Conservation (phyloP, 2,888 invertebrate species). For the Drosophila pullipes region DNA sequence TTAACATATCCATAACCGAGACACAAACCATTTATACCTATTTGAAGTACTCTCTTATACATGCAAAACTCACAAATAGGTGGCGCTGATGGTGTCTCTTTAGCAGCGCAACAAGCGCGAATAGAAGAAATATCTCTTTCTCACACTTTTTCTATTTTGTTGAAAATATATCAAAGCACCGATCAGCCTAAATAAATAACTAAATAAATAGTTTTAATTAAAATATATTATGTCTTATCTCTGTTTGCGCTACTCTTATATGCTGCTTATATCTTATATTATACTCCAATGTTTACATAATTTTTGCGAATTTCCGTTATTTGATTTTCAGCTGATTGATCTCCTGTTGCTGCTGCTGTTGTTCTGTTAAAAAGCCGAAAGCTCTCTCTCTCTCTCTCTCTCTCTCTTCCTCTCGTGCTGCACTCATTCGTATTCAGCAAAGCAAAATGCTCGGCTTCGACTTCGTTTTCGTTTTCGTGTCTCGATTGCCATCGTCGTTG, state of each 20-base stretch:
- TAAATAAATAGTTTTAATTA: background rate
- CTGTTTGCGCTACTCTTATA: background rate
- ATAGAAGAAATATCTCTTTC: background rate
- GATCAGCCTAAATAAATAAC: background rate
- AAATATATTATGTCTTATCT: background rate
- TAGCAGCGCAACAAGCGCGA: conserved; percentile 5
- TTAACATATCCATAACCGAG: background rate
- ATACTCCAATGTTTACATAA: background rate
- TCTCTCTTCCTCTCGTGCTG: background rate
- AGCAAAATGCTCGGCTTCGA: conserved; percentile 25
- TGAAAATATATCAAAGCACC: background rate
- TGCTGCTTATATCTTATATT: background rate
- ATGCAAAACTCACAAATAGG: conserved; percentile 2
- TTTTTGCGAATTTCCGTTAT: background rate
- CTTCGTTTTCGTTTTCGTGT: conserved; percentile 1
- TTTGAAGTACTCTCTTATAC: conserved; percentile 21
- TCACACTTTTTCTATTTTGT: background rate
- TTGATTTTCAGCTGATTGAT: conserved; percentile 11
- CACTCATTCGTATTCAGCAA: conserved; percentile 42
- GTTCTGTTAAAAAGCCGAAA: conserved; percentile 2
- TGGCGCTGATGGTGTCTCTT: conserved; percentile 19
- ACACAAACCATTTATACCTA: conserved; percentile 29
- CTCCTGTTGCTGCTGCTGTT: conserved; percentile 25
- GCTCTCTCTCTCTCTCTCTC: conserved; percentile 5
- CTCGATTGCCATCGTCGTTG: conserved; percentile 33